Evolutionary conservation across 2,113 vertebrate genomes (phyloP), one percentile per base, ranked within the genome.

Genomic region (Hyperopisus bebe): DNA sequence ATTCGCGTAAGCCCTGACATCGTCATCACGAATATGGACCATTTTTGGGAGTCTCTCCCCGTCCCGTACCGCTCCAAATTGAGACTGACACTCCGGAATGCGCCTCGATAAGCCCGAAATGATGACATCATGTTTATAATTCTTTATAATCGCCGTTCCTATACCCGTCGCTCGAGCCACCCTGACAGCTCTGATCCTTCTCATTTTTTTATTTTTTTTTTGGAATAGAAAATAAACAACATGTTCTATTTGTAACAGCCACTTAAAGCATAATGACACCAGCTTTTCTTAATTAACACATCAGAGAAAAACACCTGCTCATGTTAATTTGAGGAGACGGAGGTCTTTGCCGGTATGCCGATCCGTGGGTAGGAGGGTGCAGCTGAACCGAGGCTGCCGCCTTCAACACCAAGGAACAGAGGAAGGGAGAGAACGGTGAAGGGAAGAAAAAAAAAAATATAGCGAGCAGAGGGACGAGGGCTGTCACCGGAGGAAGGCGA

Each of bases 261-360:
- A 94, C 93, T 93, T 93, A 93, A 94, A 94, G 93, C 93, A 94
- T 93, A 94, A 94, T 93, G 93, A 94, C 93, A 94, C 92, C 93
- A 93, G 93, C 93, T 93, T 93, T 92, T 93, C 93, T 93, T 94
- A 93, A 94, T 94, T 94, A 94, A 93, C 93, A 94, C 93, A 94
- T 94, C 93, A 94, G 93, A 94, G 93, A 93, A 93, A 94, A 94
- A 94, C 93, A 94, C 93, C 93, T 94, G 93, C 93, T 94, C 93
- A 93, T 93, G 93, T 94, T 93, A 94, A 93, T 93, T 93, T 92
- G 93, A 93, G 92, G 92, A 94, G 93, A 93, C 91, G 90, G 92
- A 93, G 93, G 93, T 93, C 93, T 93, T 90, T 77, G 90, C 89
- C 91, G 91, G 90, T 91, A 90, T 89, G 91, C 89, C 74, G 90